A percentile compares a stretch with the other conserved stretches of the same genome.
Conservation (phyloP, 2,113 vertebrate species). For the Leucopternis melanops region DNA sequence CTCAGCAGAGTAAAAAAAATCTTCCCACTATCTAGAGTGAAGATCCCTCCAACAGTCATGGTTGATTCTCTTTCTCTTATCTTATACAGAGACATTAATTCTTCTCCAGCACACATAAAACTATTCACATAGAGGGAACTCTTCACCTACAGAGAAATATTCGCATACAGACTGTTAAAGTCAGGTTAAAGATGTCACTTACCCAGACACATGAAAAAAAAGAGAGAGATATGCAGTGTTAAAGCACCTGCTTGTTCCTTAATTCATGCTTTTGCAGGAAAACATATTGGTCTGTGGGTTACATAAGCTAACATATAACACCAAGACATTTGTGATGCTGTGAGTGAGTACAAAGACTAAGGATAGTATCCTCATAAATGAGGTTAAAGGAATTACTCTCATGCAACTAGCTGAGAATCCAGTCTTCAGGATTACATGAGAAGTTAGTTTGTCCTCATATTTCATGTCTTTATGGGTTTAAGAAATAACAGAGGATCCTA, state of each 20-base stretch:
- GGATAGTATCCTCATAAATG: constrained; percentile 30
- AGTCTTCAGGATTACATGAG: neutral
- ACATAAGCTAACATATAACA: constrained; percentile 50
- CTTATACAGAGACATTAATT: constrained; percentile 35
- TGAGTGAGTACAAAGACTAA: constrained; percentile 11
- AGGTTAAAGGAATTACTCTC: constrained; percentile 13
- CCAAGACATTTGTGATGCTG: constrained; percentile 18
- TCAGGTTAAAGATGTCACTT: constrained; percentile 30
- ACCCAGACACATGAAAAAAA: neutral
- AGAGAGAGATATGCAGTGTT: constrained; percentile 7
- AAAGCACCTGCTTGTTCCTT: constrained; percentile 39
- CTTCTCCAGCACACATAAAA: constrained; percentile 22
- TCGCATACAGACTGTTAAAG: constrained; percentile 31
- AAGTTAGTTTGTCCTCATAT: neutral
- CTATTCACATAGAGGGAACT: constrained; percentile 28
- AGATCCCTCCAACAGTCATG: constrained; percentile 31
- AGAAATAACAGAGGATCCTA: neutral
- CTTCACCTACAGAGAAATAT: constrained; percentile 40
- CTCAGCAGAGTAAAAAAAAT: constrained; percentile 34
- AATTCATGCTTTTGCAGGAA: constrained; percentile 38
- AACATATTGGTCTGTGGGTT: constrained; percentile 42
- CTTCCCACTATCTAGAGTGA: constrained; percentile 2
- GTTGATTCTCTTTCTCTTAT: constrained; percentile 38
- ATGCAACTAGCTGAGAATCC: neutral
- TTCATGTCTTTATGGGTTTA: neutral